phyloP scores from a whole-genome alignment of 2,888 invertebrate genomes.

The Miltochrista miniata region DNA sequence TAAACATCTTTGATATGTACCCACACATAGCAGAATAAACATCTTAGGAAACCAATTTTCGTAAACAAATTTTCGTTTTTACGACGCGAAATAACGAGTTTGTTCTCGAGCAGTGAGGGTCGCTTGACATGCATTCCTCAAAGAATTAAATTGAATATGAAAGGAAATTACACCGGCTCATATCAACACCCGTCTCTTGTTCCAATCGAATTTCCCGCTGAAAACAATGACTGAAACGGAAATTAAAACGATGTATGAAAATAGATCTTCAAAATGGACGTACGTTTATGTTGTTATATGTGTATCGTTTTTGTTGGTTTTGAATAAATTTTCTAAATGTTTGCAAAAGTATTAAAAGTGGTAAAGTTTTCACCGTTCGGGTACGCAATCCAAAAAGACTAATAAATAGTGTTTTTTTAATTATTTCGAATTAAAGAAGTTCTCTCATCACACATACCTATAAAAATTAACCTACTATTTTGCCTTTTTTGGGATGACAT shows the following conservation, averaged over 20 bases:
- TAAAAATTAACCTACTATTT: too few relatives aligned
- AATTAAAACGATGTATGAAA: slow-evolving; percentile 75
- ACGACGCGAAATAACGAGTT: slow-evolving; percentile 50
- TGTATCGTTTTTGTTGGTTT: slow-evolving; percentile 28
- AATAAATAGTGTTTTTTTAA: too few relatives aligned
- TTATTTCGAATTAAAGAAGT: too few relatives aligned
- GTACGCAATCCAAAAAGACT: too few relatives aligned
- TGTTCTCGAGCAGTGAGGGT: slow-evolving; percentile 48
- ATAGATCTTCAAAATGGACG: slow-evolving; percentile 62
- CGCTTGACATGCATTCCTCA: slow-evolving; percentile 62
- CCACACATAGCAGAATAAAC: slow-evolving; percentile 26
- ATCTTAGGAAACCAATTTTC: slow-evolving; percentile 46
- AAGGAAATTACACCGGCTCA: slow-evolving; percentile 76
- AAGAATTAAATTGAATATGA: slow-evolving; percentile 75
- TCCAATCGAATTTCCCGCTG: slow-evolving; percentile 73
- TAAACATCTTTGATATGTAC: slow-evolving; percentile 34
- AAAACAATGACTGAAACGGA: slow-evolving; percentile 78
- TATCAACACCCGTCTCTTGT: slow-evolving; percentile 66
- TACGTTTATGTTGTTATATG: slow-evolving; percentile 49
- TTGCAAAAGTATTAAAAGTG: neutral
- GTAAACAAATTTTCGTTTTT: slow-evolving; percentile 56
- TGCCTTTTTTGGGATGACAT: too few relatives aligned
- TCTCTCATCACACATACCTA: too few relatives aligned
- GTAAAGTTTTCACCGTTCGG: too few relatives aligned
- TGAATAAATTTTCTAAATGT: slow-evolving; percentile 19